Percentiles rank a stretch among this genome's conserved stretches.
phyloP scores from a whole-genome alignment of 2,888 invertebrate species.

The Watsonalla binaria region DNA sequence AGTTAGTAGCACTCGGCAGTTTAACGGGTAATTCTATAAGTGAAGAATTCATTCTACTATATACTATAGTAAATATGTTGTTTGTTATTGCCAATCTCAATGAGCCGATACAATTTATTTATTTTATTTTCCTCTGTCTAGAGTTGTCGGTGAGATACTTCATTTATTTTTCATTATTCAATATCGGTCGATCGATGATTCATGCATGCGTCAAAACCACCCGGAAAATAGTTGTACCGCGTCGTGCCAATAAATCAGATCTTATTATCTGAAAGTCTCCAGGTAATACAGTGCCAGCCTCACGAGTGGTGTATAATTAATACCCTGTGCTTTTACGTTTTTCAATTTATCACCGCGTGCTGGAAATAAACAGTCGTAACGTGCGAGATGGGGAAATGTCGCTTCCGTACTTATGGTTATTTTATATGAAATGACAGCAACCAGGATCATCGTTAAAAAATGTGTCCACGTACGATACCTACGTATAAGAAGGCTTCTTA shows the following conservation, averaged over 20 bases:
- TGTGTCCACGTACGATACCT: background rate
- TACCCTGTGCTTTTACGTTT: conserved; percentile 36
- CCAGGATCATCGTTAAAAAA: too few species aligned
- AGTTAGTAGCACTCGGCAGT: too few species aligned
- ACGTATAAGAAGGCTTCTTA: background rate
- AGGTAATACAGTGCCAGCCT: conserved; percentile 11
- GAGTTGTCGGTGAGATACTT: background rate
- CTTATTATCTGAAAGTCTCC: conserved; percentile 31
- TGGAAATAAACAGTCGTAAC: conserved; percentile 16
- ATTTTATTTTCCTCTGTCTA: background rate
- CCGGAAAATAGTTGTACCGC: conserved; percentile 25
- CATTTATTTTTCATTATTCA: background rate
- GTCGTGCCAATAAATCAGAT: conserved; percentile 35
- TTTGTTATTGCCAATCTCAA: background rate
- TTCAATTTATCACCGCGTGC: conserved; percentile 47
- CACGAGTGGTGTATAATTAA: conserved; percentile 40
- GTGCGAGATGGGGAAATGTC: conserved; percentile 1
- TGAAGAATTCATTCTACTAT: background rate
- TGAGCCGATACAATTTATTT: background rate
- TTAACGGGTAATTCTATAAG: too few species aligned
- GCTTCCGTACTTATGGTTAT: background rate
- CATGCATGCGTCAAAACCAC: conserved; percentile 25
- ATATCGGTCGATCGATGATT: conserved; percentile 8
- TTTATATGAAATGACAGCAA: background rate
- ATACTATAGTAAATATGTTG: background rate